These are phyloP conservation scores for Magallana ariakensis DNA, from an alignment of 1,140 invertebrate genomes.

Conservation along the genomic window DNA sequence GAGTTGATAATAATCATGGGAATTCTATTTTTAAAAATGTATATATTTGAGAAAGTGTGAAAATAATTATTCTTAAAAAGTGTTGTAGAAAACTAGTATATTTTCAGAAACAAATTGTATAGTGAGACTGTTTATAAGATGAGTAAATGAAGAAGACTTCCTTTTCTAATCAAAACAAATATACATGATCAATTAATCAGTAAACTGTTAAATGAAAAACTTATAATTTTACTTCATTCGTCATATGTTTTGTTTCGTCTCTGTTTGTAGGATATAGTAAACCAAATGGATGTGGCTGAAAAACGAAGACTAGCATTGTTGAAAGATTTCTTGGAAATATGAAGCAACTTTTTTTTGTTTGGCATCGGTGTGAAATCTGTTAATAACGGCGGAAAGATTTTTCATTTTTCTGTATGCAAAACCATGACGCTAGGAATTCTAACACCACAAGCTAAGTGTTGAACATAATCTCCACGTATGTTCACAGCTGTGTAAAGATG, in stretches of 20 bases:
- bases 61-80: too few relatives aligned
- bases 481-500: background rate
- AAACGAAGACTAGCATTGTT: conserved; percentile 95
- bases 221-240: background rate
- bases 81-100: too few relatives aligned
- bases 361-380: background rate
- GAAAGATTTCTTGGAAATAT: conserved; percentile 90
- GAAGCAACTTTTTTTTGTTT: background rate
- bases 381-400: background rate
- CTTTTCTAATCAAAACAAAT: background rate
- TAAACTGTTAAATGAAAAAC: background rate
- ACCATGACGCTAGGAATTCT: background rate
- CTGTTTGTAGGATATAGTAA: conserved; percentile 92
- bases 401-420: background rate
- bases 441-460: background rate
- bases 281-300: conserved; percentile 99
- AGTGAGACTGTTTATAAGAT: too few relatives aligned
- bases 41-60: too few relatives aligned
- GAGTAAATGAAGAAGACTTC: background rate
- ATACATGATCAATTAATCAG: background rate
- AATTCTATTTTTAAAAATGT: too few relatives aligned
- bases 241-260: conserved; percentile 33
- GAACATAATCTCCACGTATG: too few relatives aligned
- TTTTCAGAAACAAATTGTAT: too few relatives aligned
- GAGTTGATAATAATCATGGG: too few relatives aligned